Evolutionary conservation across 2,888 invertebrate species (phyloP).

Genomic region (Yponomeuta cagnagella): DNA sequence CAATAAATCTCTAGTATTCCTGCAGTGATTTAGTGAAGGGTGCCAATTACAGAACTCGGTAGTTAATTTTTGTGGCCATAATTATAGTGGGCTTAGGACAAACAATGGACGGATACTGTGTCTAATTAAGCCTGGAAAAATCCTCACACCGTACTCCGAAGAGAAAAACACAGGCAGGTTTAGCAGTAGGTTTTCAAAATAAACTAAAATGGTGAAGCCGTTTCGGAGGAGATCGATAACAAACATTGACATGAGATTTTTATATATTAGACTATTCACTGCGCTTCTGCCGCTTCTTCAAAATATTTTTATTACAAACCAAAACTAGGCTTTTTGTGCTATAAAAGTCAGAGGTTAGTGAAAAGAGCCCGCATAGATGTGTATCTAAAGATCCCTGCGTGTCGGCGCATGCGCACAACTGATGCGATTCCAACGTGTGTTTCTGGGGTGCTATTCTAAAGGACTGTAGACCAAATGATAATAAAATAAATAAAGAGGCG

Average conservation of each 20-base stretch:
- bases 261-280: too few relatives aligned
- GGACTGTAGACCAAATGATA: neutral
- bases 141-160: neutral
- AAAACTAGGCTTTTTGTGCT: neutral
- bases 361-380: neutral
- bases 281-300: too few relatives aligned
- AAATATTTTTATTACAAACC: neutral
- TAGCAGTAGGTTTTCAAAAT: neutral
- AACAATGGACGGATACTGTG: neutral
- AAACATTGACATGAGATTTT: too few relatives aligned
- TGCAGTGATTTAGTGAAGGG: neutral
- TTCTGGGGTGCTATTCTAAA: neutral
- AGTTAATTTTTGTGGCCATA: neutral
- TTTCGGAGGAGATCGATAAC: too few relatives aligned
- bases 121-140: slow-evolving; percentile 3
- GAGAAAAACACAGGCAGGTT: neutral
- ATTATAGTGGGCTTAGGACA: neutral
- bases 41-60: neutral
- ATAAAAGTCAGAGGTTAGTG: neutral
- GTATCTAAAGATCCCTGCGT: neutral
- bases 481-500: too few relatives aligned
- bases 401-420: neutral
- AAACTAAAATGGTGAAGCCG: too few relatives aligned
- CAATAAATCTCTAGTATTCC: neutral
- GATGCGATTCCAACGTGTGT: neutral